Conservation (phyloP, 2,888 invertebrate species). For the Choristoneura rosaceana region DNA sequence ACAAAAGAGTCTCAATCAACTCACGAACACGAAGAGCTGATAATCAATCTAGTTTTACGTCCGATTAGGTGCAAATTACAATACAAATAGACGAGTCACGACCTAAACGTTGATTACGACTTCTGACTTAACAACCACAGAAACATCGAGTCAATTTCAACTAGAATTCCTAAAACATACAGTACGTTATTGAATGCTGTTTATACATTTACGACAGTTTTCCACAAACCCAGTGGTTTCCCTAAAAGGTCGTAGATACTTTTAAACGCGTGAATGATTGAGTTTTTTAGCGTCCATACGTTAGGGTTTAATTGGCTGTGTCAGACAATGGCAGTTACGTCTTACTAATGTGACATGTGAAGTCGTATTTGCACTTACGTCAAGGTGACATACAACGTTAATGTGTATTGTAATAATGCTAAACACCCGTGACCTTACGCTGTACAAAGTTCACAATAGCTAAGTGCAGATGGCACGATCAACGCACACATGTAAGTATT, state of each 20-base stretch:
- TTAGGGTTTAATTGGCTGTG: conserved; percentile 56
- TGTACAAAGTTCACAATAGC: conserved; percentile 76
- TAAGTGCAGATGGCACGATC: conserved; percentile 71
- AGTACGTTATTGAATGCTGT: conserved; percentile 42
- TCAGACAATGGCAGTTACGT: conserved; percentile 47
- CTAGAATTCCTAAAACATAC: conserved; percentile 41
- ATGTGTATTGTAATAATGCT: conserved; percentile 81
- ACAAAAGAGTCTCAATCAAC: conserved; percentile 69
- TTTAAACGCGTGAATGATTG: conserved; percentile 52
- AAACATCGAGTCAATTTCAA: background rate
- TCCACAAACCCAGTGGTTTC: conserved; percentile 37
- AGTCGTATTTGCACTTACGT: conserved; percentile 74
- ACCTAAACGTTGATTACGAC: conserved; percentile 48
- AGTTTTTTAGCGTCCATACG: conserved; percentile 50
- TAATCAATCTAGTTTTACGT: conserved; percentile 84
- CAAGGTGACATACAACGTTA: conserved; percentile 84
- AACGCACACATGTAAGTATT: conserved; percentile 49
- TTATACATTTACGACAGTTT: conserved; percentile 45
- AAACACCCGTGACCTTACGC: conserved; percentile 81
- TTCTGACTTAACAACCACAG: conserved; percentile 11
- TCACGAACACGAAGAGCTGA: conserved; percentile 65
- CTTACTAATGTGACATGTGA: conserved; percentile 47
- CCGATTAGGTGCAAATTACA: conserved; percentile 84
- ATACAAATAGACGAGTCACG: conserved; percentile 83
- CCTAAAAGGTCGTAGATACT: conserved; percentile 55